Evolutionary conservation across 2,113 vertebrate species (phyloP), one percentile per base, ranked within the genome.

Genomic region (Stegastes partitus): DNA sequence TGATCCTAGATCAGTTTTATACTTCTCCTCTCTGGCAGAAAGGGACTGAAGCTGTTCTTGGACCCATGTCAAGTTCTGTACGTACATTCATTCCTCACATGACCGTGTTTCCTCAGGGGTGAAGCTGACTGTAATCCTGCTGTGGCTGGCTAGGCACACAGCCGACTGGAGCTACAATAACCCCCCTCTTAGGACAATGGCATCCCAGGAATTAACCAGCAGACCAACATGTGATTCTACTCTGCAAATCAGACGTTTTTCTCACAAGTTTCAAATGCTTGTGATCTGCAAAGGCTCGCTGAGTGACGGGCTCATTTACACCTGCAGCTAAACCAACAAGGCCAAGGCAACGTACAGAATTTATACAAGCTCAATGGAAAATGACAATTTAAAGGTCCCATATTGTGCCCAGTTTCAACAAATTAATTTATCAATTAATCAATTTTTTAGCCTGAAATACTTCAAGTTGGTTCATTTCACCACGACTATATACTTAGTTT

Each of bases 201-300:
- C 63, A 94, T 95, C 84, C 79, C 74, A 89, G 91, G 93, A 94
- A 95, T 94, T 88, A 92, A 69, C 76, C 81, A 88, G 83, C 86
- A 83, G 87, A 92, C 85, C 78, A 44, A 82, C 94, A 94, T 95
- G 94, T 95, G 94, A 95, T 85, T 86, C 76, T 67, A 55, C 84
- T 91, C 76, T 74, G 76, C 28, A 77, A 79, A 68, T 70, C 58
- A 23, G 5, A 87, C 28, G 16, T 76, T 84, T 85, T 87, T 87
- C 83, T 87, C 90, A 84, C 67, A 87, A 68, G 76, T 84, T 80
- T 83, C 42, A 82, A 72, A 67, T 64, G 57, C 82, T 84, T 77
- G 83, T 82, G 90, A 89, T 90, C 57, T 37, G 22, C 50, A n/a
- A 26, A 61, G 54, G 45, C 45, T 49, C 23, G 2, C 2, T 31